Evolutionary conservation across 2,113 vertebrate species (phyloP).

Genomic region (Passer domesticus): DNA sequence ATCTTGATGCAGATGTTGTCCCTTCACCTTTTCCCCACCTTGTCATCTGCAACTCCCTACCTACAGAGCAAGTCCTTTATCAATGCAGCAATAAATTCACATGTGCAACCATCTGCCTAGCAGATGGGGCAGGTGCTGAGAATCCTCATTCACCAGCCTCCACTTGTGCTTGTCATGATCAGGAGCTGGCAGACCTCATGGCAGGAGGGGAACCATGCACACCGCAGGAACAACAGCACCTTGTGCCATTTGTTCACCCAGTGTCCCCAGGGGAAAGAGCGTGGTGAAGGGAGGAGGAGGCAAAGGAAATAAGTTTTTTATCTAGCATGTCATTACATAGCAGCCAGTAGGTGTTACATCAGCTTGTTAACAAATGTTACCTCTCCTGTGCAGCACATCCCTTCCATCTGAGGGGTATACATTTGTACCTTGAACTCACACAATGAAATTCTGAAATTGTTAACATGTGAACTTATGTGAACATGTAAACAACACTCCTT

Average conservation of each 20-base stretch:
- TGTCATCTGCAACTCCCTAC: background rate
- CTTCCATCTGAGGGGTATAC: background rate
- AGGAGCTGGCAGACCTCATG: background rate
- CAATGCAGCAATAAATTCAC: background rate
- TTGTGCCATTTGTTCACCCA: background rate
- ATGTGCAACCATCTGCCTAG: background rate
- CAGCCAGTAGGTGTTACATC: background rate
- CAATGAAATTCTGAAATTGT: background rate
- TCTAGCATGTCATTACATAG: background rate
- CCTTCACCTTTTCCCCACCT: background rate
- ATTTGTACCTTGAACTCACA: background rate
- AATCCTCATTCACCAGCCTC: background rate
- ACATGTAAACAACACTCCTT: background rate
- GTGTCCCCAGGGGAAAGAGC: background rate
- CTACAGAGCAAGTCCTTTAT: background rate
- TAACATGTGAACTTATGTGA: background rate
- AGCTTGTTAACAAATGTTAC: background rate
- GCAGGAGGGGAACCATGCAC: background rate
- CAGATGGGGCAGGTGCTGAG: constrained; percentile 22
- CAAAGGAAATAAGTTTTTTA: background rate
- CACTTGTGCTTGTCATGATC: background rate
- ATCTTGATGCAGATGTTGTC: background rate
- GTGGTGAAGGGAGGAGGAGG: background rate
- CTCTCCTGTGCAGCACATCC: background rate
- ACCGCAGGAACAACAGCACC: background rate